Base-by-base conservation (phyloP, 30 jellyfish, hydroid and myxozoan genomes). In the Aurelia sp. region DNA sequence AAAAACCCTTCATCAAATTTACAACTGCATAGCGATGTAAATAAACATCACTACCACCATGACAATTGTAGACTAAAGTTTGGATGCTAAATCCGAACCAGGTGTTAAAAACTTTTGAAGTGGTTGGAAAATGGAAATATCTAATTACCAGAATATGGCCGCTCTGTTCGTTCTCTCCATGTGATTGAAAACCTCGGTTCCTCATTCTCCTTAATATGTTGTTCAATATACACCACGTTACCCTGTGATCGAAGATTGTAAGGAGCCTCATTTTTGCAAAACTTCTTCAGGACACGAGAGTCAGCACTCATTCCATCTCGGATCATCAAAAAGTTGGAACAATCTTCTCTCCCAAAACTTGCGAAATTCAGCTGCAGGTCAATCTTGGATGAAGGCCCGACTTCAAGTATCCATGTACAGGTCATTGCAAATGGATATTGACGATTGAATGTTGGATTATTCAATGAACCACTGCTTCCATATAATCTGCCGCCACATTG, bases 261-360 rank as follows among this genome's bases (percentile, higher is more conserved):
- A n/a, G 90, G 74, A 9, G 67, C 22, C n/a, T 17, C 77, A 44
- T 40, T 71, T 19, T 55, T n/a, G 59, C 98, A 93, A 50, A 71
- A 74, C 63, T 66, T 74, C 62, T 77, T 85, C 16, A 82, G 66
- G 11, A 17, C 73, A 2, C 65, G 67, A 6, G 89, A 97, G 40
- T 88, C 85, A 37, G 95, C 84, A 1, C 94, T 41, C 85, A 74
- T 83, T 17, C 92, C 96, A 66, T 90, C 96, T 40, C 96, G 81
- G 27, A 90, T 53, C 16, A 79, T 40, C 61, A 73, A 66, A 30
- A 66, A 33, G 76, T 73, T 35, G 19, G 62, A 23, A 71, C 97
- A 89, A 48, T 89, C 89, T 19, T 35, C 53, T 13, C 51, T 33
- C 31, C 65, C 68, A 33, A 74, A 52, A 41, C 66, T 23, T 31